Conservation (phyloP, 2,888 invertebrate genomes). For the Prostheceraeus crozeri region DNA sequence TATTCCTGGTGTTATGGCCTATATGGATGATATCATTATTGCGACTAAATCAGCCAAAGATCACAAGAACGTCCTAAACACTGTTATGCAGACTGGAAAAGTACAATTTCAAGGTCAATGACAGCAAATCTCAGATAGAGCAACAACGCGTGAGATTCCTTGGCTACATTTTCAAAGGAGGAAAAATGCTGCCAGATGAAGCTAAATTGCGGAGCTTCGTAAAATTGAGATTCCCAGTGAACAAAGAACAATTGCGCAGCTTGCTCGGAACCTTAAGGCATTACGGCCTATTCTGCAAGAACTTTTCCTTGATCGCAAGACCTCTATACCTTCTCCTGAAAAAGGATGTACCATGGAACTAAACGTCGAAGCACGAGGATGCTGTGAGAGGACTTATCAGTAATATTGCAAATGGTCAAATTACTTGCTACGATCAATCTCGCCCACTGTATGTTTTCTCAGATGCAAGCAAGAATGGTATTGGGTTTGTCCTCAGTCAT, state of each 20-base stretch:
- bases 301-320: slow-evolving; percentile 1
- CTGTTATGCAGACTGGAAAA: slow-evolving; percentile 29
- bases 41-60: slow-evolving; percentile 4
- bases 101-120: slow-evolving; percentile 29
- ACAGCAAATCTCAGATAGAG: slow-evolving; percentile 22
- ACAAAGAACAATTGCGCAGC: slow-evolving; percentile 17
- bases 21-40: slow-evolving; percentile 35
- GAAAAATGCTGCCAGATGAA: slow-evolving; percentile 19
- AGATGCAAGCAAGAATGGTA: background rate
- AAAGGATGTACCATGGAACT: background rate
- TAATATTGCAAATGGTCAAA: background rate
- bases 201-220: too few relatives aligned
- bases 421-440: background rate
- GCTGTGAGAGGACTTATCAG: background rate
- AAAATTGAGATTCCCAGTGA: too few relatives aligned
- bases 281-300: background rate
- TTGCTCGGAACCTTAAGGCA: background rate
- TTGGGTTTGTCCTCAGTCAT: background rate
- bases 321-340: slow-evolving; percentile 16
- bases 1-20: slow-evolving; percentile 14
- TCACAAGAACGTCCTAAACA: slow-evolving; percentile 2
- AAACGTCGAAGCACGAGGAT: background rate
- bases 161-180: slow-evolving; percentile 9
- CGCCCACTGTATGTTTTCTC: background rate
- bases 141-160: slow-evolving; percentile 27